phyloP scores from a whole-genome alignment of 2,888 invertebrate genomes.

The Hoplodrina ambigua region DNA sequence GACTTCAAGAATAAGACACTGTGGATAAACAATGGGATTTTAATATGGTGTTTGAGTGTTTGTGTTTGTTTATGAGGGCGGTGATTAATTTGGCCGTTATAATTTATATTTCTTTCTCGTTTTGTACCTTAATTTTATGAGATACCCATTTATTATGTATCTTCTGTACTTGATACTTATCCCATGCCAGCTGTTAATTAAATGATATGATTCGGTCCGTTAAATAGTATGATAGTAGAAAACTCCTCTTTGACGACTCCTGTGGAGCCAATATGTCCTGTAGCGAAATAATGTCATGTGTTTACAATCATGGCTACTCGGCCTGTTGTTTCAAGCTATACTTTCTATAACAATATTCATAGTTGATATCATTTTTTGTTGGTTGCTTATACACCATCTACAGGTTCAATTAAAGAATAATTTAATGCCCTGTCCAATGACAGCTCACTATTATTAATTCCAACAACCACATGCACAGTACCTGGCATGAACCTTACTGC shows the following conservation, averaged over 20 bases:
- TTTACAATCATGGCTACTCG: too few relatives aligned
- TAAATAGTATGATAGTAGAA: neutral
- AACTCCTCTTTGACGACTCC: neutral
- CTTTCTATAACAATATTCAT: too few relatives aligned
- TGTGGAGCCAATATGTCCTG: too few relatives aligned
- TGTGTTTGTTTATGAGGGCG: neutral
- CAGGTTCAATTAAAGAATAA: neutral
- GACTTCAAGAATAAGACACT: neutral
- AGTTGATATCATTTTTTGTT: too few relatives aligned
- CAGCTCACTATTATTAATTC: neutral
- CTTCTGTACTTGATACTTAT: too few relatives aligned
- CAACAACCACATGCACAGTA: neutral
- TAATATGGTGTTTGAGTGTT: constrained; percentile 5
- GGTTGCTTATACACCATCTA: neutral
- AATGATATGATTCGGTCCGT: neutral
- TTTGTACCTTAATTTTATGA: neutral
- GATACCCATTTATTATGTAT: neutral
- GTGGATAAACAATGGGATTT: constrained; percentile 7
- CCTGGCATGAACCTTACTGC: neutral
- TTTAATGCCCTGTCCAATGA: neutral
- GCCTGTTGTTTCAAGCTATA: too few relatives aligned
- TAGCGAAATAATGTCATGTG: too few relatives aligned
- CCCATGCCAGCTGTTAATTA: too few relatives aligned
- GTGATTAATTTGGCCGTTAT: neutral
- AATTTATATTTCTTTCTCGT: neutral